These are phyloP conservation scores for Mustelus asterias DNA, from an alignment of 2,113 vertebrate genomes.

Conservation along the genomic window DNA sequence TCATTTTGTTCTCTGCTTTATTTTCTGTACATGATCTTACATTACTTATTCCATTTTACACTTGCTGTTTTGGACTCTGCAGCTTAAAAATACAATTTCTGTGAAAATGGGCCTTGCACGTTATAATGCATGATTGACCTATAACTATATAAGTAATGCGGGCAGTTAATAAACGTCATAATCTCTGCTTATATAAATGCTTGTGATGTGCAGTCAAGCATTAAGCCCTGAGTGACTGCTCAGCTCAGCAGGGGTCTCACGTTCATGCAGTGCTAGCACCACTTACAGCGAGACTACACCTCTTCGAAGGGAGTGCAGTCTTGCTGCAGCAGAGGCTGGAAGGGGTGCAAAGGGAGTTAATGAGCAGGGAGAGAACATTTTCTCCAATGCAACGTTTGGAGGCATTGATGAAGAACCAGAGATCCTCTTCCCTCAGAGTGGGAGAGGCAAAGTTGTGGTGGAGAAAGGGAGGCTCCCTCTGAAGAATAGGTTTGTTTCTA, in stretches of 20 bases:
- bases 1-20: not conserved
- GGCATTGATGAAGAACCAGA: too few species aligned
- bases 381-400: too few species aligned
- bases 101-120: not conserved
- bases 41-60: not conserved
- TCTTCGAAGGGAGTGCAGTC: not conserved
- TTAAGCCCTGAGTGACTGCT: not conserved
- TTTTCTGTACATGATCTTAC: not conserved
- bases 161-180: too few species aligned
- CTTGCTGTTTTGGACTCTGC: not conserved
- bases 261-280: not conserved
- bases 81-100: not conserved
- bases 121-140: not conserved
- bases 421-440: too few species aligned
- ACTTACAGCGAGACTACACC: not conserved
- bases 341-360: not conserved
- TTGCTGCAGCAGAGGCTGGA: not conserved
- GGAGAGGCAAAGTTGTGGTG: too few species aligned
- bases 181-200: too few species aligned
- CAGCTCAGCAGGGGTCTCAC: not conserved
- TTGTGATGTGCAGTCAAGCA: not conserved
- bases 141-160: not conserved
- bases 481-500: too few species aligned
- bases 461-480: too few species aligned
- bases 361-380: not conserved